phyloP scores from a whole-genome alignment of 2,888 invertebrate species.

The Aleiodes testaceus region DNA sequence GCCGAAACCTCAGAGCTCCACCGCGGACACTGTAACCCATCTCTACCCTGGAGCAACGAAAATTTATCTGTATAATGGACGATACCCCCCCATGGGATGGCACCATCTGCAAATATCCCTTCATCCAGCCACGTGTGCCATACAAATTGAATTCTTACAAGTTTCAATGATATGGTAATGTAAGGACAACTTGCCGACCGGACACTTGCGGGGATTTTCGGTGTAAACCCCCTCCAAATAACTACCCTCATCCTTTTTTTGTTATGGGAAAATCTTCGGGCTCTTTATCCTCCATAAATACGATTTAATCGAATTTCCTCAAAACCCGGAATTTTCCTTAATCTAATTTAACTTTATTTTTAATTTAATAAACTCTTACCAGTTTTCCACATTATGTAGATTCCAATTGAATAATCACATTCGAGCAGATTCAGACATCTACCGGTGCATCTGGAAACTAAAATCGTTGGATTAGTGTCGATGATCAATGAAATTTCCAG shows the following conservation, averaged over 20 bases:
- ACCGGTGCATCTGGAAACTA: no score
- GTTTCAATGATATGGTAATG: constrained; percentile 61
- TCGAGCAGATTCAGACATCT: no score
- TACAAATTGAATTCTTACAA: constrained; percentile 62
- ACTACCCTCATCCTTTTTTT: neutral
- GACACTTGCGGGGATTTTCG: constrained; percentile 52
- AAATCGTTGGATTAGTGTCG: no score
- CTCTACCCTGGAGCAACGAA: constrained; percentile 47
- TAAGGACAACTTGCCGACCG: constrained; percentile 59
- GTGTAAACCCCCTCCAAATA: constrained; percentile 5
- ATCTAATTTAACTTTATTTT: no score
- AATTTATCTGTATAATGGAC: constrained; percentile 59
- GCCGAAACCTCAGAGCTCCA: constrained; percentile 37
- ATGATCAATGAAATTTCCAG: no score
- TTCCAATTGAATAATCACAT: no score
- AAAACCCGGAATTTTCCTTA: no score
- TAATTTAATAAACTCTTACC: no score
- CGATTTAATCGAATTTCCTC: no score
- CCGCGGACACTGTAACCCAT: constrained; percentile 33
- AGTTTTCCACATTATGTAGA: no score
- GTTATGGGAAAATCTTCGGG: neutral
- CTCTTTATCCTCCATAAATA: no score
- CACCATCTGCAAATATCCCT: constrained; percentile 61
- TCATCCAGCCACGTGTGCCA: constrained; percentile 60
- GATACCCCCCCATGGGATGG: constrained; percentile 54